Conservation (phyloP, 2,888 invertebrate species). For the Caenorhabditis japonica region DNA sequence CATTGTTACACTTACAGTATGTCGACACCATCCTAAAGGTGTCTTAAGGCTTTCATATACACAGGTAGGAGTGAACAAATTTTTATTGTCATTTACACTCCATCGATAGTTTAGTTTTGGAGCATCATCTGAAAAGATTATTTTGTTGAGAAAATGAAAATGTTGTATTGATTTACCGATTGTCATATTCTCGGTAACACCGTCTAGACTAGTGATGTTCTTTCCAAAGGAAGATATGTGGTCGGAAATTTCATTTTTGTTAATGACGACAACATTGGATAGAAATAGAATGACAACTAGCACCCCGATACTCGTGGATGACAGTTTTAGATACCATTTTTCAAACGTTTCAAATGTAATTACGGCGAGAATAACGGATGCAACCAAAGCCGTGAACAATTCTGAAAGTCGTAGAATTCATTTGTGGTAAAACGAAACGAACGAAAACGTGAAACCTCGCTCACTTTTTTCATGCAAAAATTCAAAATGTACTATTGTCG, state of each 20-base stretch:
- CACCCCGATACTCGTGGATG: constrained; percentile 4
- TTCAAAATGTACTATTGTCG: too few relatives aligned
- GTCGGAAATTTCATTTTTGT: constrained; percentile 5
- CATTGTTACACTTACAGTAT: constrained; percentile 1
- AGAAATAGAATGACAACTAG: constrained; percentile 9
- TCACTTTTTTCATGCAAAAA: too few relatives aligned
- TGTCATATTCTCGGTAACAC: constrained; percentile 17
- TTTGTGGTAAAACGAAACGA: too few relatives aligned
- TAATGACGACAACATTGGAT: constrained; percentile 7
- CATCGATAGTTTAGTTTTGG: constrained; percentile 5
- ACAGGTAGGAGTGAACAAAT: constrained; percentile 3
- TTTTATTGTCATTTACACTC: constrained; percentile 7
- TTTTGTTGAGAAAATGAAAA: not conserved
- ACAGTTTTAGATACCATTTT: constrained; percentile 26
- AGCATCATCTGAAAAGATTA: constrained; percentile 26
- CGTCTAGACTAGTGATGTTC: constrained; percentile 9
- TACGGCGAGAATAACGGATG: constrained; percentile 14
- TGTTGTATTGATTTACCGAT: constrained; percentile 3
- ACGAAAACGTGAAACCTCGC: too few relatives aligned
- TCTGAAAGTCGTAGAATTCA: too few relatives aligned
- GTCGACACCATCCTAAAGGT: constrained; percentile 23
- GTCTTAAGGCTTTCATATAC: not conserved
- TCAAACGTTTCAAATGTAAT: constrained; percentile 23
- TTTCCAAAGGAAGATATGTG: not conserved
- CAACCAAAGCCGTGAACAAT: not conserved